Conservation (phyloP, 2,797 vertebrate species). For the Sebastes vulpes region DNA sequence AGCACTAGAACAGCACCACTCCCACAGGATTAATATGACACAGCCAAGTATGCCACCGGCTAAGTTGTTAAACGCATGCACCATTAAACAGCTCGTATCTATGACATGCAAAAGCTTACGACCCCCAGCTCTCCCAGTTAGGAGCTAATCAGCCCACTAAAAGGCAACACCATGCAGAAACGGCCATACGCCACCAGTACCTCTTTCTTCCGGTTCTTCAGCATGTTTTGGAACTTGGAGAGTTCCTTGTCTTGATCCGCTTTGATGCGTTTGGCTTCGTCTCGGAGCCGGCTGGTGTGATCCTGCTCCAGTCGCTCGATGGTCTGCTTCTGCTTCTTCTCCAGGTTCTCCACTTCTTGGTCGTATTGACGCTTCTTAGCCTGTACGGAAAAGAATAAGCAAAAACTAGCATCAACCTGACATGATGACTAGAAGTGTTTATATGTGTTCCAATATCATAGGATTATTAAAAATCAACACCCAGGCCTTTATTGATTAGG, state of each 20-base stretch:
- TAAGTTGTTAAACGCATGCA: slow-evolving; percentile 38
- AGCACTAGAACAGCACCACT: slow-evolving; percentile 17
- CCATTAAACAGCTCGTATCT: background rate
- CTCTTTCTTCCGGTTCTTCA: slow-evolving; percentile 98
- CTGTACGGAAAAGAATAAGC: slow-evolving; percentile 54
- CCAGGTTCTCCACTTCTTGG: slow-evolving; percentile 97
- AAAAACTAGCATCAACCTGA: background rate
- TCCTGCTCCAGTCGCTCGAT: slow-evolving; percentile 98
- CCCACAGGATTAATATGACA: slow-evolving; percentile 36
- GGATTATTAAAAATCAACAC: background rate
- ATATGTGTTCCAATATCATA: background rate
- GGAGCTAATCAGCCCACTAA: background rate
- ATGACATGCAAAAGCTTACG: slow-evolving; percentile 34
- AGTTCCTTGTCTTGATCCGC: slow-evolving; percentile 97
- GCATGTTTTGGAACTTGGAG: slow-evolving; percentile 96
- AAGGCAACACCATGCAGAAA: slow-evolving; percentile 10
- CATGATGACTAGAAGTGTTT: background rate
- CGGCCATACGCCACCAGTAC: slow-evolving; percentile 74
- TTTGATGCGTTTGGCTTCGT: slow-evolving; percentile 98
- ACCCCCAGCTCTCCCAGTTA: background rate
- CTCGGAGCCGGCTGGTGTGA: slow-evolving; percentile 94
- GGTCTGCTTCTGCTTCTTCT: slow-evolving; percentile 98
- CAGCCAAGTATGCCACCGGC: slow-evolving; percentile 22
- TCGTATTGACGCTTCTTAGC: slow-evolving; percentile 97
- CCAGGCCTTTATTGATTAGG: background rate